Evolutionary conservation across 2,888 invertebrate genomes (phyloP).

Genomic region (Glyphotaelius pellucidus): DNA sequence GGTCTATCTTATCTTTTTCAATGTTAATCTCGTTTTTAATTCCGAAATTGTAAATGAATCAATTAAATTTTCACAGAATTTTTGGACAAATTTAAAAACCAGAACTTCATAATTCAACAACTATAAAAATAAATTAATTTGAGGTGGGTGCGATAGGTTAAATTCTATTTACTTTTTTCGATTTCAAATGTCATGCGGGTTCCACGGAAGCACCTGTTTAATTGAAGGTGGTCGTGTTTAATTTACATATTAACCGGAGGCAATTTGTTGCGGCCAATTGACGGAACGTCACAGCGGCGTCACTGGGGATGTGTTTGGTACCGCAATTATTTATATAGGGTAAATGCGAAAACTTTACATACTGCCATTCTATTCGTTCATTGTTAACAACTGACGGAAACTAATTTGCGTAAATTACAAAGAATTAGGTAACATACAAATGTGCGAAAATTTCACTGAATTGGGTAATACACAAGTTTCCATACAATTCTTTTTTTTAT

Average conservation of each 20-base stretch:
- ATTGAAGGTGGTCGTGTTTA: slow-evolving; percentile 2
- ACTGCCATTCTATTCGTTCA: background rate
- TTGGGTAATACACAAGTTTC: no score
- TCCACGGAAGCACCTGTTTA: background rate
- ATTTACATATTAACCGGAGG: slow-evolving; percentile 35
- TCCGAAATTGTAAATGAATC: background rate
- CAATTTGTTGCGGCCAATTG: slow-evolving; percentile 30
- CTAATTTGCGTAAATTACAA: background rate
- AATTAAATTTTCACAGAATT: background rate
- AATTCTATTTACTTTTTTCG: background rate
- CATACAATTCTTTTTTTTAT: background rate
- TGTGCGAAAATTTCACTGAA: no score
- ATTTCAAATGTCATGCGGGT: background rate
- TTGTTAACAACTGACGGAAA: background rate
- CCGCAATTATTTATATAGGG: slow-evolving; percentile 10
- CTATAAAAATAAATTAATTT: background rate
- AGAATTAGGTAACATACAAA: background rate
- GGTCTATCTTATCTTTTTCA: no score
- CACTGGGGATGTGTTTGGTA: slow-evolving; percentile 5
- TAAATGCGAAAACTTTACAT: background rate
- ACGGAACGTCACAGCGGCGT: background rate
- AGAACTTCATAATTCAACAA: background rate
- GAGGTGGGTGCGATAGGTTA: background rate
- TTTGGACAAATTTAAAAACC: background rate
- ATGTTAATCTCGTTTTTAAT: no score